These are phyloP conservation scores for Ericerus pela DNA, from an alignment of 1,140 invertebrate genomes.

Conservation along the genomic window DNA sequence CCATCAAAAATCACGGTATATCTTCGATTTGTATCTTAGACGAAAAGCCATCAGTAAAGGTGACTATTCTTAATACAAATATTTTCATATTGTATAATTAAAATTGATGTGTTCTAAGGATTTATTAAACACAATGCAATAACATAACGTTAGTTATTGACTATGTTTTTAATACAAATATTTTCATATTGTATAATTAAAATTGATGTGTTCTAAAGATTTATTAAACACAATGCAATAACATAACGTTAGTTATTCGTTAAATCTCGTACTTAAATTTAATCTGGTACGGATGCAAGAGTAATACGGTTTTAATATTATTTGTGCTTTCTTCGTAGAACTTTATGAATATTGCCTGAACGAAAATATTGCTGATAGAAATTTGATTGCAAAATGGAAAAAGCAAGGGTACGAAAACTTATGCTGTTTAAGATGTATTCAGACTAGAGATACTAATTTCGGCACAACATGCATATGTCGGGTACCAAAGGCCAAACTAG, in stretches of 20 bases:
- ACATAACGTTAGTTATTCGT: slow-evolving; percentile 79
- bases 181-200: neutral
- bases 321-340: slow-evolving; percentile 55
- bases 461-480: slow-evolving; percentile 98
- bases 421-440: slow-evolving; percentile 97
- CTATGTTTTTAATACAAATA: slow-evolving; percentile 18
- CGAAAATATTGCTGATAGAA: slow-evolving; percentile 93
- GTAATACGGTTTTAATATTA: no score
- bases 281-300: no score
- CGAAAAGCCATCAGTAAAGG: slow-evolving; percentile 88
- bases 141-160: slow-evolving; percentile 78
- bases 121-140: neutral
- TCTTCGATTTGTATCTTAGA: slow-evolving; percentile 92
- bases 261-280: slow-evolving; percentile 14
- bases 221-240: slow-evolving; percentile 5
- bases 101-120: neutral
- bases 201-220: neutral
- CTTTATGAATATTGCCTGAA: slow-evolving; percentile 94
- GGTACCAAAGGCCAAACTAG: slow-evolving; percentile 94
- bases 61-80: slow-evolving; percentile 26
- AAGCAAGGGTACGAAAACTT: slow-evolving; percentile 99
- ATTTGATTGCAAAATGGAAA: slow-evolving; percentile 99
- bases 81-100: neutral
- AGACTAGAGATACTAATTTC: slow-evolving; percentile 97
- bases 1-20: slow-evolving; percentile 94